Evolutionary conservation across 2,113 vertebrate genomes (phyloP).

Genomic region (Peromyscus maniculatus): DNA sequence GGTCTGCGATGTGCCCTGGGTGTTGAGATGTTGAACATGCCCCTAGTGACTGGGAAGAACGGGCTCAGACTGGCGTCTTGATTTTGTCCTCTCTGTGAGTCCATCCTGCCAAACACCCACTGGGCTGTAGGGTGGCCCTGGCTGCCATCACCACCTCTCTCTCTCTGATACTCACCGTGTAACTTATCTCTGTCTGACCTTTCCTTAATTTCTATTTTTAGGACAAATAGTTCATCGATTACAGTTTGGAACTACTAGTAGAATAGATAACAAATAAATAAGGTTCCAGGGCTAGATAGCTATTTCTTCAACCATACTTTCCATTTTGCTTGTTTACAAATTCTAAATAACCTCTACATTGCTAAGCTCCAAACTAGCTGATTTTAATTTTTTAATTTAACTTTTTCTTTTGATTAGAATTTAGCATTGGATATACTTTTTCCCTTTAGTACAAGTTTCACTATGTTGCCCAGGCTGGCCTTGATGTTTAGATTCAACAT

Average conservation of each 20-base stretch:
- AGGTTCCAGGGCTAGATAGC: not conserved
- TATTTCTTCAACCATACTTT: not conserved
- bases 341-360: not conserved
- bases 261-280: not conserved
- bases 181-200: not conserved
- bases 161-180: not conserved
- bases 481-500: not conserved
- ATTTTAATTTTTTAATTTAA: not conserved
- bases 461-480: not conserved
- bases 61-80: not conserved
- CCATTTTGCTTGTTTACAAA: conserved; percentile 30
- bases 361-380: not conserved
- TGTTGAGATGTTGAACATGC: not conserved
- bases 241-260: not conserved
- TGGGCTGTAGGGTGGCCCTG: not conserved
- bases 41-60: not conserved
- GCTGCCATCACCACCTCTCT: not conserved
- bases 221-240: not conserved
- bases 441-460: not conserved
- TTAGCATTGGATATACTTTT: too few relatives aligned
- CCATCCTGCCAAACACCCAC: not conserved
- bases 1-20: not conserved
- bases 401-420: not conserved
- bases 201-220: conserved; percentile 29
- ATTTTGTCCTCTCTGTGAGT: not conserved